Base-by-base conservation (phyloP, 2,113 vertebrate species). In the Vulpes vulpes region DNA sequence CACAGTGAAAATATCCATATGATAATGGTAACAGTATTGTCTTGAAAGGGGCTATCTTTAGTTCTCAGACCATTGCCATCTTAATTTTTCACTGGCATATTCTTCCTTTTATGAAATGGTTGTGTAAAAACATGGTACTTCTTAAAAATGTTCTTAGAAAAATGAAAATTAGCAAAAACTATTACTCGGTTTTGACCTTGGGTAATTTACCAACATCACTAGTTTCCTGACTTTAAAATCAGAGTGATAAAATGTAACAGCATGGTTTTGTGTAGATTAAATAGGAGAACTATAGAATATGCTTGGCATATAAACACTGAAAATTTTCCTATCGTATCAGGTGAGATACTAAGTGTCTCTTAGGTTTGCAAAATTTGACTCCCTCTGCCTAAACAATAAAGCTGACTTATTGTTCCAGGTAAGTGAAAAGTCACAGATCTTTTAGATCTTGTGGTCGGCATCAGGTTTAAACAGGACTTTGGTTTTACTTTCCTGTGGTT, bases 41-140 rank as follows among this genome's bases (percentile, higher is more conserved):
- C 53, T 78, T 25, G 6, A 91, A 57, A 86, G 88, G 32, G 3
- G 83, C 11, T 65, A 7, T 35, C 67, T 38, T 82, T 95, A 83
- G 30, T 82, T 65, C 38, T 93, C 11, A 83, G 49, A 93, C 27
- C 16, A 30, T 12, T 30, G 8, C 22, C 57, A 82, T 86, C 87
- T 92, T 69, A 85, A 86, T 38, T 85, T 74, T 51, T 88, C 19
- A 65, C n/a, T 85, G 32, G 53, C 32, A 38, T 79, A 16, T 38
- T 65, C 51, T 81, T 95, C 55, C 73, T 86, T 86, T 91, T 81
- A 53, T 95, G 55, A 82, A 96, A 94, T 14, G 84, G 12, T 86
- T 73, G n/a, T 82, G 10, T 64, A n/a, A 55, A 96, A 76, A 30
- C 17, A 69, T 73, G 22, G 1, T 32, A n/a, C 55, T 87, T 89